phyloP scores from a whole-genome alignment of 2,888 invertebrate species.

The Cheilosia soror region DNA sequence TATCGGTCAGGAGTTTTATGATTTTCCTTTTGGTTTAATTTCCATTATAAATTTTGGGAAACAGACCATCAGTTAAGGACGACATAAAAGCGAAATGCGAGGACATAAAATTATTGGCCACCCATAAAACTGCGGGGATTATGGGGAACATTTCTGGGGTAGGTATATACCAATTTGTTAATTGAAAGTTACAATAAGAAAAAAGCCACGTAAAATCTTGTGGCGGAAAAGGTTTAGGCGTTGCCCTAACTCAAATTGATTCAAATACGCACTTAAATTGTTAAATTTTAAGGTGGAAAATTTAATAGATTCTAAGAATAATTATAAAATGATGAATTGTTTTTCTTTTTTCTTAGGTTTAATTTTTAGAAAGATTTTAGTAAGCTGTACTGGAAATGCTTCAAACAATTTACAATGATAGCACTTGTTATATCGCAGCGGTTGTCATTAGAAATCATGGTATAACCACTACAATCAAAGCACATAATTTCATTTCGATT shows the following conservation, averaged over 20 bases:
- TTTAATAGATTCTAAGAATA: slow-evolving; percentile 6
- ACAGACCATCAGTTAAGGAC: slow-evolving; percentile 42
- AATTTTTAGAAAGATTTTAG: neutral
- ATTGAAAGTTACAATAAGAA: slow-evolving; percentile 46
- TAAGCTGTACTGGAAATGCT: no score
- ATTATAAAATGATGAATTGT: neutral
- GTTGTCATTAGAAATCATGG: no score
- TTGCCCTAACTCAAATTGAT: neutral
- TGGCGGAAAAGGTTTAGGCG: neutral
- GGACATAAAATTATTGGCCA: slow-evolving; percentile 48
- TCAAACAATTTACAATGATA: no score
- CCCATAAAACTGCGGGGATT: slow-evolving; percentile 41
- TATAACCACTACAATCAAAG: no score
- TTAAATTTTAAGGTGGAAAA: neutral
- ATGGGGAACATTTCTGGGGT: slow-evolving; percentile 40
- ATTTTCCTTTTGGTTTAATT: slow-evolving; percentile 30
- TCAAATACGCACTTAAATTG: neutral
- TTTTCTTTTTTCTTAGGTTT: neutral
- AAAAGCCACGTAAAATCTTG: neutral
- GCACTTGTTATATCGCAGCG: no score
- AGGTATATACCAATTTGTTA: slow-evolving; percentile 43
- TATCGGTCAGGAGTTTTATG: slow-evolving; percentile 15
- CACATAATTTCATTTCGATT: no score
- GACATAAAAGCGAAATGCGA: slow-evolving; percentile 34
- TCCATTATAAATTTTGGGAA: slow-evolving; percentile 56